Evolutionary conservation across 2,888 invertebrate species (phyloP).

Genomic region (Caenorhabditis sulstoni): DNA sequence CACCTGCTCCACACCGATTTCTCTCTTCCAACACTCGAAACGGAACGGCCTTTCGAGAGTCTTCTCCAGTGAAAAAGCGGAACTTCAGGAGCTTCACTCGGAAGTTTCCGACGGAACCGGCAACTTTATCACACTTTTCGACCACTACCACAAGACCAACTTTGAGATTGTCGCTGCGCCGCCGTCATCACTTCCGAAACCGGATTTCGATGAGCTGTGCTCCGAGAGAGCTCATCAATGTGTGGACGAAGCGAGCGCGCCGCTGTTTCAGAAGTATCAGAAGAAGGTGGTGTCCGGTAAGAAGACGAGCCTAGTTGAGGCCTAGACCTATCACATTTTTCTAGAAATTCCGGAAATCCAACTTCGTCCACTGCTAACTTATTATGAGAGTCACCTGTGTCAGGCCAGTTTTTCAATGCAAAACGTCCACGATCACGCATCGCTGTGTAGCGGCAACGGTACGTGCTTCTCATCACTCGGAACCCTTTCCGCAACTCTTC

Average conservation of each 20-base stretch:
- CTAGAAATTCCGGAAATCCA: no score
- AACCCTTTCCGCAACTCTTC: no score
- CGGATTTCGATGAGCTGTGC: constrained; percentile 14
- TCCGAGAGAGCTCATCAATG: constrained; percentile 30
- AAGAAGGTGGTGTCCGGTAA: no score
- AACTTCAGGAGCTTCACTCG: constrained; percentile 16
- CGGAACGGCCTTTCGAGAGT: constrained; percentile 17
- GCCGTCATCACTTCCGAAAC: neutral
- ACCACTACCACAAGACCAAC: constrained; percentile 50
- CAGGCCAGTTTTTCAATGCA: no score
- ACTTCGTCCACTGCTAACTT: no score
- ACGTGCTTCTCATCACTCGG: no score
- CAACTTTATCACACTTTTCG: constrained; percentile 47
- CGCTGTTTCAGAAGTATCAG: constrained; percentile 18
- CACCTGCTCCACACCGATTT: constrained; percentile 34
- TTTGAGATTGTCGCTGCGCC: constrained; percentile 20
- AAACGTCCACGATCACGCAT: no score
- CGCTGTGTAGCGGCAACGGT: no score
- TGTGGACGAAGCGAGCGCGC: constrained; percentile 6
- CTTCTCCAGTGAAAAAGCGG: constrained; percentile 44
- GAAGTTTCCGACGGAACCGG: neutral
- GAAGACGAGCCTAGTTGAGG: no score
- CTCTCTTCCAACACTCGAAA: constrained; percentile 34
- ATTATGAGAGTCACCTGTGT: no score
- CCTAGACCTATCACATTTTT: no score